A percentile compares a stretch with the other conserved stretches of the same genome.
Evolutionary conservation across 2,113 vertebrate species (phyloP).

Genomic region (Vicugna pacos): DNA sequence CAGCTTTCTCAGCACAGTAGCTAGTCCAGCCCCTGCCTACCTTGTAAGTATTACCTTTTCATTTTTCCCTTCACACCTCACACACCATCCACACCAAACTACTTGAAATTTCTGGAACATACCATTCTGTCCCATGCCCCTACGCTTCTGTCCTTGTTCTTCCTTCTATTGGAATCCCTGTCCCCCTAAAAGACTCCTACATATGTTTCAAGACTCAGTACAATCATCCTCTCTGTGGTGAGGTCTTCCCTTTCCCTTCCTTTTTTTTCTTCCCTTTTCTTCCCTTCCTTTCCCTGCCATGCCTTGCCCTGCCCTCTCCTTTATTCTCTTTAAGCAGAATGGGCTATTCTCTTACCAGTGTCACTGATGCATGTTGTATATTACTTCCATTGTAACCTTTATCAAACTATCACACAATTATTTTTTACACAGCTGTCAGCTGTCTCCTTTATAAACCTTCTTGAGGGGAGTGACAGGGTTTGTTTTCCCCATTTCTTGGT

Average conservation of each 20-base stretch:
- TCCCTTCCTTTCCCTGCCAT: background rate
- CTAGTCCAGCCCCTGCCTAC: background rate
- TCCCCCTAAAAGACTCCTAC: background rate
- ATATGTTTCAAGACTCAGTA: background rate
- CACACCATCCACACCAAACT: background rate
- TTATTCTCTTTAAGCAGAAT: slow-evolving; percentile 23
- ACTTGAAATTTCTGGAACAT: background rate
- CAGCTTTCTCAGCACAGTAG: slow-evolving; percentile 24
- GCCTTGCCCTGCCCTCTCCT: background rate
- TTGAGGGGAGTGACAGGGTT: background rate
- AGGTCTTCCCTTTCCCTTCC: background rate
- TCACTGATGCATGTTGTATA: background rate
- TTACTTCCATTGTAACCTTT: slow-evolving; percentile 7
- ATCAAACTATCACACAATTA: background rate
- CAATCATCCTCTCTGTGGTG: background rate
- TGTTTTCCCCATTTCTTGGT: slow-evolving; percentile 14
- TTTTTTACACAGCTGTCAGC: background rate
- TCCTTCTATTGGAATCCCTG: background rate
- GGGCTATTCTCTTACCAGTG: background rate
- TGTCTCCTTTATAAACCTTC: slow-evolving; percentile 28
- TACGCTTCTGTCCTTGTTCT: background rate
- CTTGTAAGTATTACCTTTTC: background rate
- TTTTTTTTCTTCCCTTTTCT: background rate
- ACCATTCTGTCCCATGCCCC: background rate
- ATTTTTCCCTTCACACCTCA: background rate